Evolutionary conservation across 2,888 invertebrate species (phyloP).

Genomic region (Luperina nickerlii): DNA sequence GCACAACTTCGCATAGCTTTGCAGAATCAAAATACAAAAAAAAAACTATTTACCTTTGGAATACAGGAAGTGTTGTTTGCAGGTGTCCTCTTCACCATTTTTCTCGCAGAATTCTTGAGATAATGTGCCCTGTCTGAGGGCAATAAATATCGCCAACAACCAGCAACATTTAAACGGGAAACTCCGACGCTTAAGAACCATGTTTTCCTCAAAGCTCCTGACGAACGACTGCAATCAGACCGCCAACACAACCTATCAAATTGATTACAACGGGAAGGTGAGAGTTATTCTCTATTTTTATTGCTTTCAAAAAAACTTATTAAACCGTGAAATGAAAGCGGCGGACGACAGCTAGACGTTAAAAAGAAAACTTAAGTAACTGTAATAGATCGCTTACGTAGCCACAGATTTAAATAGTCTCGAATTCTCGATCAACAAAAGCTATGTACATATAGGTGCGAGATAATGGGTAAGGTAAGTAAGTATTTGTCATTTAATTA

Average conservation of each 20-base stretch:
- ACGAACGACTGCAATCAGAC: constrained; percentile 73
- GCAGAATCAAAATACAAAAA: neutral
- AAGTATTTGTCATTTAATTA: neutral
- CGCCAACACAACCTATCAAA: constrained; percentile 73
- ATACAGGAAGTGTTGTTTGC: constrained; percentile 71
- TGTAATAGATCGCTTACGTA: constrained; percentile 60
- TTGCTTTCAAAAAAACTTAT: constrained; percentile 77
- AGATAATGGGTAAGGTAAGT: neutral
- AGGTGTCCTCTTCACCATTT: constrained; percentile 68
- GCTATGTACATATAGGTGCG: neutral
- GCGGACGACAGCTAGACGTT: constrained; percentile 63
- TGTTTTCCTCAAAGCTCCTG: constrained; percentile 76
- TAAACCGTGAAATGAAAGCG: constrained; percentile 85
- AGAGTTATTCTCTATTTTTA: constrained; percentile 74
- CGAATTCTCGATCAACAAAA: constrained; percentile 5
- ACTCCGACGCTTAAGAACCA: constrained; percentile 76
- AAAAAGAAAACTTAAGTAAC: constrained; percentile 71
- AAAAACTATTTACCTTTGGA: constrained; percentile 69
- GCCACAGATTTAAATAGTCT: constrained; percentile 8
- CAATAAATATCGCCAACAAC: constrained; percentile 75
- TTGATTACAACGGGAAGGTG: constrained; percentile 79
- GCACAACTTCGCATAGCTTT: constrained; percentile 31
- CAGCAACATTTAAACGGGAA: constrained; percentile 77
- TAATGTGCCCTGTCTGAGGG: constrained; percentile 68
- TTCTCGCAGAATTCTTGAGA: constrained; percentile 78